These are phyloP conservation scores for Halichoeres trimaculatus DNA, from an alignment of 2,113 vertebrate genomes.

Conservation along the genomic window DNA sequence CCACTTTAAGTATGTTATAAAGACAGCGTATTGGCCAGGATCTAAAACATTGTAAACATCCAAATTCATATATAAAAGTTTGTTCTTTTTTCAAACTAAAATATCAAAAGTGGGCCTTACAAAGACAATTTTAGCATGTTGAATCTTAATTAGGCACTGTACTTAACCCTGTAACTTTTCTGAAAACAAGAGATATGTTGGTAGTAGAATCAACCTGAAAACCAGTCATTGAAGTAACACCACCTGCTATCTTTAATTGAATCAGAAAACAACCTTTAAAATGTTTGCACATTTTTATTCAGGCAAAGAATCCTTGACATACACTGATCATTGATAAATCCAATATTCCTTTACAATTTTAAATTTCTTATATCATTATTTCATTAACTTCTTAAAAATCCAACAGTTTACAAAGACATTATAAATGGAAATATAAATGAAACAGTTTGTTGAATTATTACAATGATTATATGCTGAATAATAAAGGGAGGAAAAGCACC, in stretches of 20 bases:
- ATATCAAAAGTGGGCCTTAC: too few species aligned
- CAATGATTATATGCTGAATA: slow-evolving; percentile 19
- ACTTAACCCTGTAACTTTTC: too few species aligned
- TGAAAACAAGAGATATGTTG: too few species aligned
- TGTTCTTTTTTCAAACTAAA: too few species aligned
- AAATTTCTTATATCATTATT: slow-evolving; percentile 6
- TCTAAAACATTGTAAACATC: not conserved
- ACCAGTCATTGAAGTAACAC: too few species aligned
- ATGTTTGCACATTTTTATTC: slow-evolving; percentile 50
- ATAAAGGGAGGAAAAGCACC: slow-evolving; percentile 7
- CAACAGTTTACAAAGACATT: slow-evolving; percentile 54
- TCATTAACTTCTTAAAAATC: slow-evolving; percentile 26
- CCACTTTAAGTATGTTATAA: not conserved
- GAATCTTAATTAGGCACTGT: too few species aligned
- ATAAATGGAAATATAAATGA: slow-evolving; percentile 48
- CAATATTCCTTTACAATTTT: slow-evolving; percentile 3
- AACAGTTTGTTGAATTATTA: slow-evolving; percentile 18
- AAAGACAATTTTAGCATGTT: not conserved
- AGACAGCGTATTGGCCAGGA: not conserved
- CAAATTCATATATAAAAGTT: not conserved
- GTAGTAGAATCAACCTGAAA: too few species aligned
- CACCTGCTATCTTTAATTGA: not conserved
- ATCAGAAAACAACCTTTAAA: not conserved
- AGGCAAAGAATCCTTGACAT: slow-evolving; percentile 12
- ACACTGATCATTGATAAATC: slow-evolving; percentile 13